Conservation (phyloP, 2,888 invertebrate genomes). For the Dryococelus australis region DNA sequence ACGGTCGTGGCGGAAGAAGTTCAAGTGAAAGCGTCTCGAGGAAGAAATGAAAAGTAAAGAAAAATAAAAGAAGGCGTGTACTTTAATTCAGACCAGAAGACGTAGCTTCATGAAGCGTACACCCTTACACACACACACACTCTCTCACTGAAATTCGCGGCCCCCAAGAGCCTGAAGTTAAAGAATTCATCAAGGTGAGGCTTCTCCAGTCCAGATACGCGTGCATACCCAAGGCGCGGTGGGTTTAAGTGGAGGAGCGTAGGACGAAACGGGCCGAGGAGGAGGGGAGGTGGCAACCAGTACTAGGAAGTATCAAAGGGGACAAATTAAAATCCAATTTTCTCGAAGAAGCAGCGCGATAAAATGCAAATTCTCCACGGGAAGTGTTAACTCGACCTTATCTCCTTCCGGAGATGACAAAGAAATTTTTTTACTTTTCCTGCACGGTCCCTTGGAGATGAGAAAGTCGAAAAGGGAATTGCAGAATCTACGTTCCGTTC, state of each 20-base stretch:
- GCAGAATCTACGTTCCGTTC: background rate
- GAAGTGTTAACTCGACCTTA: constrained; percentile 13
- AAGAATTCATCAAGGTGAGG: background rate
- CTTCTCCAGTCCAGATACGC: background rate
- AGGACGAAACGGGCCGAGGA: background rate
- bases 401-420: background rate
- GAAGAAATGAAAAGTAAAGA: background rate
- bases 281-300: background rate
- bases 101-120: background rate
- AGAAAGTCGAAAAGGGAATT: background rate
- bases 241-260: no score
- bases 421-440: background rate
- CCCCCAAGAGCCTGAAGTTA: no score
- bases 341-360: constrained; percentile 9
- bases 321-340: constrained; percentile 10
- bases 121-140: no score
- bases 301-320: background rate
- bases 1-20: background rate
- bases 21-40: background rate
- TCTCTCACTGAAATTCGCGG: no score
- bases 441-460: background rate
- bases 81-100: background rate
- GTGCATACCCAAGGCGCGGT: background rate
- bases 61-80: background rate
- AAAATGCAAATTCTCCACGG: constrained; percentile 16